phyloP scores from a whole-genome alignment of 2,888 invertebrate genomes.

The Leucophora obtusa region DNA sequence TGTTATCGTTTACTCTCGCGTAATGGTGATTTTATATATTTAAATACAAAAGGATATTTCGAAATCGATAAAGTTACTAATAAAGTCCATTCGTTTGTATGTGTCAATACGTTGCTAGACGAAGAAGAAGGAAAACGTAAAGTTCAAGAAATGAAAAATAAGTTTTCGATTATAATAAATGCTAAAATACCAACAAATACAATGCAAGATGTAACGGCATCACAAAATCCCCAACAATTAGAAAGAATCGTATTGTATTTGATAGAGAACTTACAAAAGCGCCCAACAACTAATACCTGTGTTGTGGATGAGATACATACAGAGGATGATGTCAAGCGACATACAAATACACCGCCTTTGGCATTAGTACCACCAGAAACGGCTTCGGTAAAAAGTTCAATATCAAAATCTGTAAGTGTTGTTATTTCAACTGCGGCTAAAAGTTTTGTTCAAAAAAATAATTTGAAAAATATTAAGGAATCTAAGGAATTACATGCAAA shows the following conservation, averaged over 20 bases:
- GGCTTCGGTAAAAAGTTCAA: slow-evolving; percentile 76
- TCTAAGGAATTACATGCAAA: background rate
- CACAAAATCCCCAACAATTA: slow-evolving; percentile 85
- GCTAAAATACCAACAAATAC: slow-evolving; percentile 78
- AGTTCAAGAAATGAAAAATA: slow-evolving; percentile 88
- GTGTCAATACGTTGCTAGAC: slow-evolving; percentile 88
- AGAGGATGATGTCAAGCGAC: slow-evolving; percentile 54
- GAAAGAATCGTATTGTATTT: slow-evolving; percentile 87
- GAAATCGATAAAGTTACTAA: slow-evolving; percentile 88
- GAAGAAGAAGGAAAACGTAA: slow-evolving; percentile 86
- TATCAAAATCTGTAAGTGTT: slow-evolving; percentile 78
- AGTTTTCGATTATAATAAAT: slow-evolving; percentile 86
- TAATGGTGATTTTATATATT: slow-evolving; percentile 90
- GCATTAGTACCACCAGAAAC: slow-evolving; percentile 78
- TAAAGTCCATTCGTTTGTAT: slow-evolving; percentile 90
- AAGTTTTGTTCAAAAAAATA: slow-evolving; percentile 69
- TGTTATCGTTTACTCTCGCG: slow-evolving; percentile 90
- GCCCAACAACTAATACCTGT: slow-evolving; percentile 63
- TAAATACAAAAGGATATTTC: slow-evolving; percentile 90
- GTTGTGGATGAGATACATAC: slow-evolving; percentile 60
- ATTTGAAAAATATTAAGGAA: slow-evolving; percentile 61
- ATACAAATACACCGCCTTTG: slow-evolving; percentile 70
- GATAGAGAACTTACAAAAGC: slow-evolving; percentile 80
- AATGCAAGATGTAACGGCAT: slow-evolving; percentile 79
- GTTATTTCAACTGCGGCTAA: slow-evolving; percentile 75